These are phyloP conservation scores for Urophycis tenuis DNA, from an alignment of 2,797 vertebrate species.

Conservation along the genomic window DNA sequence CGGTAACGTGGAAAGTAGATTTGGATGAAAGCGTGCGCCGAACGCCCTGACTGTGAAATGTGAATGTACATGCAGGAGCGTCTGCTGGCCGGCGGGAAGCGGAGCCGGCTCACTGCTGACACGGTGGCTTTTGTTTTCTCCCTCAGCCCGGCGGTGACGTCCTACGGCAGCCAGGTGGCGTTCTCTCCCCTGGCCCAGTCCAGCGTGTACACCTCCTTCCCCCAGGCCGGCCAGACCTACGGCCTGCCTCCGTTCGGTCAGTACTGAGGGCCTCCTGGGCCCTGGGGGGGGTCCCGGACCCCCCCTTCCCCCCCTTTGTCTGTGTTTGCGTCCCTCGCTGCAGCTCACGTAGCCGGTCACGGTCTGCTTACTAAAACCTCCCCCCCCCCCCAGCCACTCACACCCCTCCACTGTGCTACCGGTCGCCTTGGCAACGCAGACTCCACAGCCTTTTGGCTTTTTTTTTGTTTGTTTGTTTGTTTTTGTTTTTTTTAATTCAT, in stretches of 20 bases:
- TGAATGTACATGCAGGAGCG: no score
- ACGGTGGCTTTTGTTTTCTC: constrained; percentile 19
- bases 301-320: constrained; percentile 3
- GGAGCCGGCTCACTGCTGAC: neutral
- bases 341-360: neutral
- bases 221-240: constrained; percentile 86
- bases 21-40: no score
- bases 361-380: constrained; percentile 46
- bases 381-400: constrained; percentile 35
- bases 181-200: constrained; percentile 86
- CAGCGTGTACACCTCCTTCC: constrained; percentile 86
- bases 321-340: neutral
- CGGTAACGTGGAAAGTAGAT: neutral
- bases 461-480: no score
- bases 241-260: constrained; percentile 98
- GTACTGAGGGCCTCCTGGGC: constrained; percentile 41
- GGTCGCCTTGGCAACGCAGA: constrained; percentile 45
- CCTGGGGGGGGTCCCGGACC: no score
- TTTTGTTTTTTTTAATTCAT: constrained; percentile 31
- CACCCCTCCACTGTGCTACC: constrained; percentile 41
- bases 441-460: no score
- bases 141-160: constrained; percentile 77
- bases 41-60: no score
- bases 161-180: constrained; percentile 80
- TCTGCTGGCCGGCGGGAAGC: no score